Evolutionary conservation across 2,888 invertebrate genomes (phyloP).

Genomic region (Anthophora plumipes): DNA sequence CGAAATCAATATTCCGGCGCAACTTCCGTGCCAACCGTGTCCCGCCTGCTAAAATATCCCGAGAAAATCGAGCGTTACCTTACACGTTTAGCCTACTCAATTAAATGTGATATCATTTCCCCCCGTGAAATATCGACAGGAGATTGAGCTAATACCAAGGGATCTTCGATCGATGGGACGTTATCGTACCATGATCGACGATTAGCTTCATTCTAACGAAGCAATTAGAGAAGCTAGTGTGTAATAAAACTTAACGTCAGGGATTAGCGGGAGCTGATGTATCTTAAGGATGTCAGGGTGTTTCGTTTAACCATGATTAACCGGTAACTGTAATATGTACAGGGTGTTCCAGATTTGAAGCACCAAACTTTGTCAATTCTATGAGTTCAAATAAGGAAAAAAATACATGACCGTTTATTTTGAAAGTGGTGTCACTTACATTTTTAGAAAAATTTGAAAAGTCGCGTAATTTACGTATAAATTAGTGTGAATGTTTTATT

Average conservation of each 20-base stretch:
- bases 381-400: too few species aligned
- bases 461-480: too few species aligned
- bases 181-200: constrained; percentile 66
- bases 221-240: constrained; percentile 45
- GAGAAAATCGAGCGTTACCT: constrained; percentile 50
- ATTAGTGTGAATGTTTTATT: too few species aligned
- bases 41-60: constrained; percentile 25
- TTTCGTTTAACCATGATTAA: constrained; percentile 26
- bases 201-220: constrained; percentile 69
- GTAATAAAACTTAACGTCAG: constrained; percentile 48
- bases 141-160: neutral
- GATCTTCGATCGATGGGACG: constrained; percentile 56
- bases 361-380: too few species aligned
- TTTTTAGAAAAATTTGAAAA: too few species aligned
- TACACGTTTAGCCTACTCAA: constrained; percentile 50
- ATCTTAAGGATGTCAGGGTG: constrained; percentile 12
- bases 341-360: too few species aligned
- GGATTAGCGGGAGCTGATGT: constrained; percentile 13
- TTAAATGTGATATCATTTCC: constrained; percentile 49
- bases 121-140: constrained; percentile 39
- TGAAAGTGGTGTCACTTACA: too few species aligned
- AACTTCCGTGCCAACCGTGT: constrained; percentile 52
- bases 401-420: too few species aligned
- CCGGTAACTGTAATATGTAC: neutral
- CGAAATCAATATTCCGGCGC: constrained; percentile 62